These are phyloP conservation scores for Macrotis lagotis DNA, from an alignment of 2,113 vertebrate genomes.

Conservation along the genomic window DNA sequence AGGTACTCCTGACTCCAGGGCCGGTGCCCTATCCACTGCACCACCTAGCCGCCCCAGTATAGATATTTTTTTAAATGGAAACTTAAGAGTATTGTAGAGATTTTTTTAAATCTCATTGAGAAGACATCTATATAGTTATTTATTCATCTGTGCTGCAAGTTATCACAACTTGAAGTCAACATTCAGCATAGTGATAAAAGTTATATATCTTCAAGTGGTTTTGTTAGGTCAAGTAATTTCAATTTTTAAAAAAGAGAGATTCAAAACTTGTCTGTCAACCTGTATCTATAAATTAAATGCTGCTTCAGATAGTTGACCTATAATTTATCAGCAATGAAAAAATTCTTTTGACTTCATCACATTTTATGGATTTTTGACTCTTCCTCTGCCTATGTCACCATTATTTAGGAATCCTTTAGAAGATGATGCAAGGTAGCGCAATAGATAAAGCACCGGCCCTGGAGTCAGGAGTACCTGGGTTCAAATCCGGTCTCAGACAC, in stretches of 20 bases:
- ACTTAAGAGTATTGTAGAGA: no score
- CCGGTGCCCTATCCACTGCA: no score
- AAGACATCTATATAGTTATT: constrained; percentile 74
- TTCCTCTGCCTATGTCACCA: neutral
- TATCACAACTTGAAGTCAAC: constrained; percentile 66
- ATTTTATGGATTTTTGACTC: neutral
- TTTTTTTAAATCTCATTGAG: constrained; percentile 70
- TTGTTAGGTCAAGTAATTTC: constrained; percentile 49
- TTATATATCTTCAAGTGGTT: constrained; percentile 64
- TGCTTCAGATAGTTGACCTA: neutral
- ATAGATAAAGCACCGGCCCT: no score
- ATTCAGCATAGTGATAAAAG: constrained; percentile 69
- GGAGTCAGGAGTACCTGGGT: no score
- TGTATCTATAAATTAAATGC: constrained; percentile 35
- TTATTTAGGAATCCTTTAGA: neutral
- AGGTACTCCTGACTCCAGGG: no score
- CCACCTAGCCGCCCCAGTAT: no score
- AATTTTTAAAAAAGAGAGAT: constrained; percentile 50
- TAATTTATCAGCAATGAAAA: neutral
- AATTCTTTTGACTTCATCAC: neutral
- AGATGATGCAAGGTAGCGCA: no score
- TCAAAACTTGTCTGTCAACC: constrained; percentile 60
- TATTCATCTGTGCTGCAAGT: constrained; percentile 55
- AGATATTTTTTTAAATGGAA: no score
- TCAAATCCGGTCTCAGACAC: no score